These are phyloP conservation scores for Etheostoma nigrum DNA, from an alignment of 2,797 vertebrate genomes.

Conservation along the genomic window DNA sequence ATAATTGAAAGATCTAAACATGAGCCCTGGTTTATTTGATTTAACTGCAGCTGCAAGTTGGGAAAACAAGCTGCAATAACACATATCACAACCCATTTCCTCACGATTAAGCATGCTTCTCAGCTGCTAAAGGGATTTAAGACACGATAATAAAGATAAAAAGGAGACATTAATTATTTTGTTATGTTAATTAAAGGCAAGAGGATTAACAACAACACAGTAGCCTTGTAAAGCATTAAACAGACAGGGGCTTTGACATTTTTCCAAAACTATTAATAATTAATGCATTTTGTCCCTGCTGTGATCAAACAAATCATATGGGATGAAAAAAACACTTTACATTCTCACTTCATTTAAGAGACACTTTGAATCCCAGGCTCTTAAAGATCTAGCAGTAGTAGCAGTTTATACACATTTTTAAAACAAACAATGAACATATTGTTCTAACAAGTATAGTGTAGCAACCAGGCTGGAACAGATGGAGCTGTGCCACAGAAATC, in stretches of 20 bases:
- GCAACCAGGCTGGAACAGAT: neutral
- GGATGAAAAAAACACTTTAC: constrained; percentile 25
- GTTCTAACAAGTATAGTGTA: neutral
- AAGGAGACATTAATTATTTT: constrained; percentile 84
- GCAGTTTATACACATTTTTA: neutral
- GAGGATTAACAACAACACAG: constrained; percentile 82
- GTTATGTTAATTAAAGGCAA: constrained; percentile 87
- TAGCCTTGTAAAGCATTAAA: constrained; percentile 75
- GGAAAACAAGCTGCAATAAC: constrained; percentile 77
- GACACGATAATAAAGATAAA: constrained; percentile 84
- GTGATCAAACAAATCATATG: constrained; percentile 72
- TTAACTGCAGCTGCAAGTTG: constrained; percentile 70
- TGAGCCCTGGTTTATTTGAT: constrained; percentile 65
- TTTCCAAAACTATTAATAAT: constrained; percentile 74
- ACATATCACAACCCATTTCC: constrained; percentile 77
- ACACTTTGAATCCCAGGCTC: constrained; percentile 24
- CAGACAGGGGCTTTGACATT: constrained; percentile 68
- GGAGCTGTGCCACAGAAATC: neutral
- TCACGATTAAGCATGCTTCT: constrained; percentile 82
- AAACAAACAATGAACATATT: neutral
- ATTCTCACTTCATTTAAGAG: constrained; percentile 44
- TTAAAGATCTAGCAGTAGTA: neutral
- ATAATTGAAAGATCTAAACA: constrained; percentile 14
- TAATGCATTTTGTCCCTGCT: constrained; percentile 61
- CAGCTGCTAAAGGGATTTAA: constrained; percentile 84